Evolutionary conservation across 2,113 vertebrate species (phyloP), one percentile per base, ranked within the genome.

Genomic region (Nymphicus hollandicus): DNA sequence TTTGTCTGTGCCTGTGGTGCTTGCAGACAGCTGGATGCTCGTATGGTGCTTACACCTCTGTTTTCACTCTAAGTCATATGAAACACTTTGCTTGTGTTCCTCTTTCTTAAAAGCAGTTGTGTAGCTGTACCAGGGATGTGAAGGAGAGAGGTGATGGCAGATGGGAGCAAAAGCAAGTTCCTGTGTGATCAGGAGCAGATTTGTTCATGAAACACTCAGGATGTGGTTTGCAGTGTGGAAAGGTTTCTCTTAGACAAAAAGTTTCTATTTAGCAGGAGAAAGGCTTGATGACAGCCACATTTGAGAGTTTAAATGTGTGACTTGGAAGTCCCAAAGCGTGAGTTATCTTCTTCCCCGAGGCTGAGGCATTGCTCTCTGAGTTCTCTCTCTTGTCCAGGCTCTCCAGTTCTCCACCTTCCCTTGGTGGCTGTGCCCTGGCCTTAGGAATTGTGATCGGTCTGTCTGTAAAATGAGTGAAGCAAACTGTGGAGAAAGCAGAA

Each of bases 331-430:
- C 17, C 0, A 0, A 43, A 15, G 27, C 10, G 0, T 4, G 13
- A 1, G 0, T 50, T 25, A 14, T 2, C 31, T 7, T 52, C 41
- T 47, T 31, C 60, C 58, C 37, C 0, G 0, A 39, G 77, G 49
- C 53, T 0, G 11, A 53, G 31, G 23, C 3, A 1, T 25, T 70
- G 7, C 43, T 39, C 29, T 43, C 31, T 28, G 29, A 19, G 5
- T 24, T 88, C 33, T 25, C 31, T 60, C 49, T 53, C 5, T 31
- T 22, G 24, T 25, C 76, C 82, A 24, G 19, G 14, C 37, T 81
- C 44, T 77, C 10, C 31, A 8, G 49, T 61, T 81, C 53, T 35
- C 68, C 39, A n/a, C 73, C 22, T 35, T 55, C 37, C 13, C 13
- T 31, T 3, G 1, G 43, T 47, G 66, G 35, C 33, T 1, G 0